A percentile compares a stretch with the other conserved stretches of the same genome.
Evolutionary conservation across 2,888 invertebrate species (phyloP).

Genomic region (Lampropteryx suffumata): DNA sequence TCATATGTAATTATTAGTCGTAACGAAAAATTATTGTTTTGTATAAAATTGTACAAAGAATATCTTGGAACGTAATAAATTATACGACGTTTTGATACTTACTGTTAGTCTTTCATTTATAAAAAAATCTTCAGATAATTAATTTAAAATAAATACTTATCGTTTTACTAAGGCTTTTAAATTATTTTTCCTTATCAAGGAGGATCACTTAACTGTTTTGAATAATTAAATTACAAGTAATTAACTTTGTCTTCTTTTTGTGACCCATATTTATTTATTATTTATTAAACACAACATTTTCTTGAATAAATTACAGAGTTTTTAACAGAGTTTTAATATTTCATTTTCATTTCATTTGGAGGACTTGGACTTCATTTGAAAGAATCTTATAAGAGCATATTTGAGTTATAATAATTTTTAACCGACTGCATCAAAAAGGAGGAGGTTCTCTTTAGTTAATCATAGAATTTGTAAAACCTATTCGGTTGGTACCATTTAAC

Average conservation of each 20-base stretch:
- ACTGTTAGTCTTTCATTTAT: slow-evolving; percentile 60
- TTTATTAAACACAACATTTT: background rate
- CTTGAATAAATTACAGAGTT: background rate
- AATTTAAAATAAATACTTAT: slow-evolving; percentile 35
- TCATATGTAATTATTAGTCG: slow-evolving; percentile 80
- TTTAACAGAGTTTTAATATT: too few relatives aligned
- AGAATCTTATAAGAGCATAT: too few relatives aligned
- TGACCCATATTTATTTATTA: slow-evolving; percentile 1
- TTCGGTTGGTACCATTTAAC: too few relatives aligned
- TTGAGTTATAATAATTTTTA: too few relatives aligned
- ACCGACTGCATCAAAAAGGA: too few relatives aligned
- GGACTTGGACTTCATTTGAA: too few relatives aligned
- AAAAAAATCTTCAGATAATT: slow-evolving; percentile 21
- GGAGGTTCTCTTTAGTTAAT: too few relatives aligned
- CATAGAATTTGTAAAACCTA: too few relatives aligned
- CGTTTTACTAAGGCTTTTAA: slow-evolving; percentile 29
- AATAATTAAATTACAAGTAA: slow-evolving; percentile 5
- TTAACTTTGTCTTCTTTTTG: slow-evolving; percentile 10
- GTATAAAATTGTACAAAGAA: slow-evolving; percentile 81
- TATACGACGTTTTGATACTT: slow-evolving; percentile 83
- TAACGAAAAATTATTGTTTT: slow-evolving; percentile 80
- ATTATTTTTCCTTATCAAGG: slow-evolving; percentile 20
- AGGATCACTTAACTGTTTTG: slow-evolving; percentile 1
- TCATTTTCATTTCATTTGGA: too few relatives aligned
- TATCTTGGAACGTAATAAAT: slow-evolving; percentile 80